Evolutionary conservation across 1,140 invertebrate species (phyloP).

Genomic region (Caenorhabditis brenneri): DNA sequence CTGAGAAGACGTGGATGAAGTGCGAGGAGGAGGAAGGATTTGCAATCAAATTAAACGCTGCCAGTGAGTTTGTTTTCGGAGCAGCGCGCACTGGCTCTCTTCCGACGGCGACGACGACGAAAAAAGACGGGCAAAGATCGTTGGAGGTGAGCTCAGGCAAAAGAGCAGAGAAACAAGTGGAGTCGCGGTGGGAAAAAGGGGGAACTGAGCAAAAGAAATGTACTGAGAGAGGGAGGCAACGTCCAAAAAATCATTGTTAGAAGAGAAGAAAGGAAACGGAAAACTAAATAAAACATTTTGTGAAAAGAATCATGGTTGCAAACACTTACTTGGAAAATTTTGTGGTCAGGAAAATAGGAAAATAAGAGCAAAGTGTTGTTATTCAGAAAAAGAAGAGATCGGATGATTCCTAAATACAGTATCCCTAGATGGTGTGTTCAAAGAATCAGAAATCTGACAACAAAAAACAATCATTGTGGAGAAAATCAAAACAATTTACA

Average conservation of each 20-base stretch:
- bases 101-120: slow-evolving; percentile 6
- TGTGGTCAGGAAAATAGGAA: not conserved
- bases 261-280: not conserved
- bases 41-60: slow-evolving; percentile 26
- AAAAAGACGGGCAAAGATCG: slow-evolving; percentile 34
- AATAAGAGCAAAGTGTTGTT: not conserved
- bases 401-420: not conserved
- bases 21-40: not conserved
- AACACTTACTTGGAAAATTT: not conserved
- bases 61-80: slow-evolving; percentile 8
- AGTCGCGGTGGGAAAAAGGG: not conserved
- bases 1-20: not conserved
- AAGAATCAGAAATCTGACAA: not conserved
- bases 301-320: not conserved
- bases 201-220: not conserved
- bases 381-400: not conserved
- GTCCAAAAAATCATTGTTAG: slow-evolving; percentile 31
- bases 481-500: not conserved
- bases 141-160: not conserved
- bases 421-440: not conserved
- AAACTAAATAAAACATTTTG: not conserved
- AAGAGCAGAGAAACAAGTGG: slow-evolving; percentile 30
- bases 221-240: not conserved
- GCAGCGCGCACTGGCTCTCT: slow-evolving; percentile 3
- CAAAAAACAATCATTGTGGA: not conserved